phyloP scores from a whole-genome alignment of 1,140 invertebrate genomes.

The Bombus superbus region DNA sequence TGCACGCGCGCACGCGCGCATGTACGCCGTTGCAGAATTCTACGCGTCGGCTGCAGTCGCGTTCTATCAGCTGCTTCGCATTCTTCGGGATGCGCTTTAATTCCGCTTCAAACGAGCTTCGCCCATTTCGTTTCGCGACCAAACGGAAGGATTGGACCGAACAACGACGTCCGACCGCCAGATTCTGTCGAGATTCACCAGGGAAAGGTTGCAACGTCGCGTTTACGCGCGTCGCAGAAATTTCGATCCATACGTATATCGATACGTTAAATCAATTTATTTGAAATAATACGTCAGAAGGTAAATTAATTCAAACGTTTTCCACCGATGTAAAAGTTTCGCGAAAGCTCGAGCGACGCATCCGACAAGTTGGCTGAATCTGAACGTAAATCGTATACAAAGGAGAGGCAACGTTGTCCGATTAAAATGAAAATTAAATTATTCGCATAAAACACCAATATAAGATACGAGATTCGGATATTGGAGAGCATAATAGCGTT shows the following conservation, averaged over 20 bases:
- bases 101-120: neutral
- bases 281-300: too few species aligned
- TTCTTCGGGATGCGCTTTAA: constrained; percentile 17
- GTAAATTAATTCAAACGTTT: too few species aligned
- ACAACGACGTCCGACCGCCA: neutral
- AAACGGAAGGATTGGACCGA: neutral
- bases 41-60: constrained; percentile 14
- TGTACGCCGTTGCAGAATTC: neutral
- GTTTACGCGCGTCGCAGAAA: too few species aligned
- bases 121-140: too few species aligned
- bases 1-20: neutral
- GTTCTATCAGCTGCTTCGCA: neutral
- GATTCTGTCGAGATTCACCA: neutral
- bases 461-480: neutral
- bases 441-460: neutral
- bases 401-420: neutral
- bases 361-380: neutral
- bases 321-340: too few species aligned
- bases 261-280: too few species aligned
- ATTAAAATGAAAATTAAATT: neutral
- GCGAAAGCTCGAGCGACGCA: neutral
- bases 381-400: neutral
- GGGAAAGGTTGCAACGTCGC: too few species aligned
- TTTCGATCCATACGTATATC: too few species aligned
- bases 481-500: neutral